phyloP scores from a whole-genome alignment of 2,888 invertebrate genomes.

The Lamellibrachia columna region DNA sequence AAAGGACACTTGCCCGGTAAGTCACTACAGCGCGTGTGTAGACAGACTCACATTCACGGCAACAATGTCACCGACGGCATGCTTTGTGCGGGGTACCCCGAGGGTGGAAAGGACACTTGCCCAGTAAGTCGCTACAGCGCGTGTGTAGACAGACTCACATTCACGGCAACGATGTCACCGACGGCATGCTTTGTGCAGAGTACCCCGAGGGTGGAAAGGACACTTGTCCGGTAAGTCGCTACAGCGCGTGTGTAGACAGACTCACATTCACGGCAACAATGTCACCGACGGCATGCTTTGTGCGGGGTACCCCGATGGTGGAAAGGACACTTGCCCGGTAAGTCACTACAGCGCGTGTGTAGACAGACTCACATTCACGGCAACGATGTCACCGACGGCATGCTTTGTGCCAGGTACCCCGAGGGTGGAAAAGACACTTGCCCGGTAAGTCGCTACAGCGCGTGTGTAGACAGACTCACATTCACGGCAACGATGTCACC shows the following conservation, averaged over 20 bases:
- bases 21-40: slow-evolving; percentile 40
- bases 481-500: slow-evolving; percentile 49
- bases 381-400: slow-evolving; percentile 59
- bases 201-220: slow-evolving; percentile 79
- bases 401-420: slow-evolving; percentile 83
- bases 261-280: slow-evolving; percentile 49
- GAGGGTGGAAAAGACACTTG: slow-evolving; percentile 82
- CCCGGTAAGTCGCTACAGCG: slow-evolving; percentile 51
- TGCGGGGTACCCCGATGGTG: slow-evolving; percentile 80
- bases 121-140: slow-evolving; percentile 50
- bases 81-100: slow-evolving; percentile 82
- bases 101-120: slow-evolving; percentile 81
- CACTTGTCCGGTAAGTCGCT: slow-evolving; percentile 70
- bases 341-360: slow-evolving; percentile 40
- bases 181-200: slow-evolving; percentile 82
- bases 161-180: slow-evolving; percentile 48
- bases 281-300: slow-evolving; percentile 75
- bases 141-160: slow-evolving; percentile 45
- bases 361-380: slow-evolving; percentile 48
- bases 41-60: slow-evolving; percentile 48
- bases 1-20: slow-evolving; percentile 75
- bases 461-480: slow-evolving; percentile 44
- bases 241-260: slow-evolving; percentile 40
- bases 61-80: slow-evolving; percentile 66
- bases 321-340: slow-evolving; percentile 77